A percentile compares a stretch with the other conserved stretches of the same genome.
Conservation (phyloP, 2,113 vertebrate genomes). For the Sphaerodactylus townsendi region DNA sequence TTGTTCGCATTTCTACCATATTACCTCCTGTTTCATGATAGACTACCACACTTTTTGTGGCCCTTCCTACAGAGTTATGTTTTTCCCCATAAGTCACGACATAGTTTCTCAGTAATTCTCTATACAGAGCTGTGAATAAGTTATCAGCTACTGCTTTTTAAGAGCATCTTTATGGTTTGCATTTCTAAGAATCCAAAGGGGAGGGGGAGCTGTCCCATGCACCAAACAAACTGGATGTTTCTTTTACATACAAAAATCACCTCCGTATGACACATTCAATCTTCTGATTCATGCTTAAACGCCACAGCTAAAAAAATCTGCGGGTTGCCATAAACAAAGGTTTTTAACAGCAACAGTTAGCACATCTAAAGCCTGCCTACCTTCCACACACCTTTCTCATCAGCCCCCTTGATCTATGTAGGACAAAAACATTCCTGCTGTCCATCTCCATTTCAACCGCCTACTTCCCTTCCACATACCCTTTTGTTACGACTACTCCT, state of each 20-base stretch:
- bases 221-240: background rate
- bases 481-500: background rate
- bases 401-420: background rate
- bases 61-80: background rate
- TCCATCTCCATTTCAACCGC: background rate
- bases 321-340: background rate
- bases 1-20: background rate
- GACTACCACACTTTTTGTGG: background rate
- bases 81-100: background rate
- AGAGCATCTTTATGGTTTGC: slow-evolving; percentile 5
- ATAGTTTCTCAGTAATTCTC: background rate
- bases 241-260: background rate
- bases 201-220: background rate
- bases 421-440: background rate
- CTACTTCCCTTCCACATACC: background rate
- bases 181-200: background rate
- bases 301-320: background rate
- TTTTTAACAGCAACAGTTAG: background rate
- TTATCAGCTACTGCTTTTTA: background rate
- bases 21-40: background rate
- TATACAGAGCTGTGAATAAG: background rate
- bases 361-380: background rate
- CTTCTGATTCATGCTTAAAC: background rate
- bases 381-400: background rate
- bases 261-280: background rate